Evolutionary conservation across 2,888 invertebrate genomes (phyloP).

Genomic region (Chironomus tentans): DNA sequence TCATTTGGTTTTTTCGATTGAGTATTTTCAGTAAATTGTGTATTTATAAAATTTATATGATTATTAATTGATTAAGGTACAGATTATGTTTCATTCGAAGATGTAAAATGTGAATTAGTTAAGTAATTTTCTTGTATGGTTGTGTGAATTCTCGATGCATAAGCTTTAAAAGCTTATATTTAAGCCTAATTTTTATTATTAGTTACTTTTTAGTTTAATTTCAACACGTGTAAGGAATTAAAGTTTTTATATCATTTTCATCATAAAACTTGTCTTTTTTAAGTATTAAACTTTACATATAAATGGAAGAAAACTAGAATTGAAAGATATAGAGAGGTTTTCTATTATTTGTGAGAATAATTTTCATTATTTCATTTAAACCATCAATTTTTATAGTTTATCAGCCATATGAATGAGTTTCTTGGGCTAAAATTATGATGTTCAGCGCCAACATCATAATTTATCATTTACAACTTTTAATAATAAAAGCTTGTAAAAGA

Average conservation of each 20-base stretch:
- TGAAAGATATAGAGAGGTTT: not conserved
- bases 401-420: constrained; percentile 23
- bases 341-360: too few relatives aligned
- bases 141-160: not conserved
- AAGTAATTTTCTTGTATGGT: not conserved
- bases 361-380: not conserved
- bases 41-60: too few relatives aligned
- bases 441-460: not conserved
- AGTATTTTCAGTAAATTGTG: too few relatives aligned
- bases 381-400: not conserved
- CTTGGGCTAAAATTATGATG: constrained; percentile 3
- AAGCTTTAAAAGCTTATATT: not conserved
- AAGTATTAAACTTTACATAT: not conserved
- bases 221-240: too few relatives aligned
- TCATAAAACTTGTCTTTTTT: too few relatives aligned
- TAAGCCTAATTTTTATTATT: not conserved
- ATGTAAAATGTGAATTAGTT: not conserved
- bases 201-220: not conserved
- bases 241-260: too few relatives aligned
- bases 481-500: not conserved
- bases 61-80: not conserved
- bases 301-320: not conserved
- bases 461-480: not conserved
- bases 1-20: too few relatives aligned
- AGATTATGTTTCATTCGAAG: not conserved